phyloP scores from a whole-genome alignment of 2,888 invertebrate genomes.

The Helicoverpa assulta region DNA sequence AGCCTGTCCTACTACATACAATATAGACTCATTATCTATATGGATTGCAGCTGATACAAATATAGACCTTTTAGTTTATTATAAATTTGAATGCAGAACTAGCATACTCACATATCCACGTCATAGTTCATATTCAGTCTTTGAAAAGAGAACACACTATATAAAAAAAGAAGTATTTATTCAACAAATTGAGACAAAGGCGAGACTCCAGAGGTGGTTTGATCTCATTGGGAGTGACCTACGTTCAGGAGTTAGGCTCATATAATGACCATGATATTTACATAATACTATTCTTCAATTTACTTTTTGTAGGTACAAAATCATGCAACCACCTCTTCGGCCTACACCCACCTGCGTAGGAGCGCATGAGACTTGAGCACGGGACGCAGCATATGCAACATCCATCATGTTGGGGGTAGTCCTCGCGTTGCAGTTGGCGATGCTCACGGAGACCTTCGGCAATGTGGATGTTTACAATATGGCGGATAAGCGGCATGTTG shows the following conservation, averaged over 20 bases:
- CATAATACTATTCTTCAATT: too few species aligned
- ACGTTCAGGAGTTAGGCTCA: too few species aligned
- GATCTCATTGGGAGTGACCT: too few species aligned
- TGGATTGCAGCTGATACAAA: conserved; percentile 4
- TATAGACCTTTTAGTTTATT: not conserved
- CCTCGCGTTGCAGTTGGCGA: conserved; percentile 68
- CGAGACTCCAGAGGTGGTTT: too few species aligned
- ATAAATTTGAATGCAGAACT: not conserved
- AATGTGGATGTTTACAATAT: conserved; percentile 76
- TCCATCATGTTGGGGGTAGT: conserved; percentile 72
- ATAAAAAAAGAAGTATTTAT: too few species aligned
- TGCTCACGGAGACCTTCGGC: conserved; percentile 70
- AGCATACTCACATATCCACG: too few species aligned
- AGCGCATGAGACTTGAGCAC: conserved; percentile 68
- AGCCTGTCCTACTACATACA: not conserved
- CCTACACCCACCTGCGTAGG: conserved; percentile 55
- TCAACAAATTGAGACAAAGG: too few species aligned
- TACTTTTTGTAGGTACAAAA: conserved; percentile 61
- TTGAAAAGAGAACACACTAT: too few species aligned
- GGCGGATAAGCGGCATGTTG: conserved; percentile 74
- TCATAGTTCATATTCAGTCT: too few species aligned
- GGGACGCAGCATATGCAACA: conserved; percentile 35
- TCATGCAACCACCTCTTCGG: conserved; percentile 65
- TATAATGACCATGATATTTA: too few species aligned
- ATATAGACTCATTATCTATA: not conserved